Evolutionary conservation across 2,113 vertebrate species (phyloP).

Genomic region (Garra rufa): DNA sequence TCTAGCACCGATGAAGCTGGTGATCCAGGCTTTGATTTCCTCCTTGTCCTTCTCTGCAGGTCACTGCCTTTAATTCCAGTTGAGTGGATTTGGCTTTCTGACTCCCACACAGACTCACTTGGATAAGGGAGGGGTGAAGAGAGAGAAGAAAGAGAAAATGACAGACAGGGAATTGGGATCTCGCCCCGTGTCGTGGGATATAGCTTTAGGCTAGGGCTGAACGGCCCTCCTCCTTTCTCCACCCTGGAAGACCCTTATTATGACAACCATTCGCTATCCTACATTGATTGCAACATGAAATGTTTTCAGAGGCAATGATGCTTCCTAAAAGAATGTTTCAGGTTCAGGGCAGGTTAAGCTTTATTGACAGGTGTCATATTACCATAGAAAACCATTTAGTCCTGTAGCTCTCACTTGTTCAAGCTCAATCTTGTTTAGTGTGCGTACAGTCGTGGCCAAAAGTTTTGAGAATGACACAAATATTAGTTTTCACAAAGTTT

Average conservation of each 20-base stretch:
- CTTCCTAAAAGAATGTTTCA: neutral
- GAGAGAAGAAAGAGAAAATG: neutral
- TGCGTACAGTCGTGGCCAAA: too few relatives aligned
- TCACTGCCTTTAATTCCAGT: conserved; percentile 34
- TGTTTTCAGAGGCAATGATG: neutral
- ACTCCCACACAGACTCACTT: conserved; percentile 34
- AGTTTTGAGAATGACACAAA: too few relatives aligned
- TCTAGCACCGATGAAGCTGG: neutral
- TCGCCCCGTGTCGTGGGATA: neutral
- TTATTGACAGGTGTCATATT: neutral
- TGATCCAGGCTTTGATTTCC: neutral
- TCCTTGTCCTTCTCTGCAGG: conserved; percentile 25
- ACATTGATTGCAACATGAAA: neutral
- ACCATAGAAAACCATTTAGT: neutral
- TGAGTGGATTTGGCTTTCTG: conserved; percentile 38
- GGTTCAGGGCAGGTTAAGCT: neutral
- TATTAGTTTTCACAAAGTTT: too few relatives aligned
- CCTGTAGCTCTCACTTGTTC: neutral
- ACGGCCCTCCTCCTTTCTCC: neutral
- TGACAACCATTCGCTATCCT: neutral
- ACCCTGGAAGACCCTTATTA: conserved; percentile 9
- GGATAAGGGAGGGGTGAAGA: neutral
- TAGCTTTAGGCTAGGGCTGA: conserved; percentile 21
- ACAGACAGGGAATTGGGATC: neutral
- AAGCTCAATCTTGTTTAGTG: too few relatives aligned